phyloP scores from a whole-genome alignment of 1,140 invertebrate genomes.

The silkworm (Bombyx mori) region ASM3026992v2 NC_085125.1:8810001-8810500 shows the following conservation, averaged over 20 bases:
- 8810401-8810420: constrained; percentile 45
- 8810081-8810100: too few relatives aligned
- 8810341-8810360: constrained; percentile 43
- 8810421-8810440: background rate
- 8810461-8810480: background rate
- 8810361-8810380: constrained; percentile 41
- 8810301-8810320: constrained; percentile 43
- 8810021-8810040: too few relatives aligned
- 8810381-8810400: constrained; percentile 41
- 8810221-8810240: constrained; percentile 60
- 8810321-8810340: constrained; percentile 53
- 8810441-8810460: background rate
- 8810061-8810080: too few relatives aligned
- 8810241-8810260: constrained; percentile 68
- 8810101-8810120: constrained; percentile 36
- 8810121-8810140: constrained; percentile 61
- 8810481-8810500: too few relatives aligned
- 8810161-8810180: constrained; percentile 54
- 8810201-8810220: constrained; percentile 46
- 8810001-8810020: too few relatives aligned
- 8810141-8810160: constrained; percentile 45
- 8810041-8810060: background rate
- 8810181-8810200: constrained; percentile 40
- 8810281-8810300: constrained; percentile 40
- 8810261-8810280: constrained; percentile 65